Percentiles rank a stretch among this genome's conserved stretches.
phyloP scores from a whole-genome alignment of 2,888 invertebrate genomes.

The Pachymerium ferrugineum region DNA sequence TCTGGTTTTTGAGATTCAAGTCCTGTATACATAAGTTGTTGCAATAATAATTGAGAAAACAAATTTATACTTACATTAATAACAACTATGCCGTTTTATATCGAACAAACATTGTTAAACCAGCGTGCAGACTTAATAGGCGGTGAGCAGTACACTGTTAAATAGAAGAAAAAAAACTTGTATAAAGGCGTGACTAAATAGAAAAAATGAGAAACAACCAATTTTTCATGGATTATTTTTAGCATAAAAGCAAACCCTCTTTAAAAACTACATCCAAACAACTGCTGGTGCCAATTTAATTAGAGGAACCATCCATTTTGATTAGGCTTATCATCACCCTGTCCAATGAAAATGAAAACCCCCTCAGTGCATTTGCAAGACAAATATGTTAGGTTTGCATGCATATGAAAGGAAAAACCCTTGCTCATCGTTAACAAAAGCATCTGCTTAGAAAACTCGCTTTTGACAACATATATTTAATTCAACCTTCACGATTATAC shows the following conservation, averaged over 20 bases:
- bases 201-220: too few species aligned
- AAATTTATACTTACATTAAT: too few species aligned
- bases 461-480: constrained; percentile 17
- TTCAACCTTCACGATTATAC: constrained; percentile 1
- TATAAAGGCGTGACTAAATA: too few species aligned
- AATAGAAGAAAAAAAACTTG: too few species aligned
- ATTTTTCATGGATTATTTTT: not conserved
- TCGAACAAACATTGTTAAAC: too few species aligned
- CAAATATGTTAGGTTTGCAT: constrained; percentile 1
- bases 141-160: too few species aligned
- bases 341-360: constrained; percentile 1
- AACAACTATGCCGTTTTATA: too few species aligned
- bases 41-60: too few species aligned
- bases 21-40: too few species aligned
- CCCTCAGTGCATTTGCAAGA: constrained; percentile 1
- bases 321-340: constrained; percentile 1
- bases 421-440: not conserved
- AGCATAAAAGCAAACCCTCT: not conserved
- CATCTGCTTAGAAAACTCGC: constrained; percentile 12
- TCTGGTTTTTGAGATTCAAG: too few species aligned
- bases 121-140: too few species aligned
- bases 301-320: constrained; percentile 6
- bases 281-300: constrained; percentile 8
- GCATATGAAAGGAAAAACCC: constrained; percentile 8
- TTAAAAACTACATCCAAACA: too few species aligned